Evolutionary conservation across 2,797 vertebrate species (phyloP).

Genomic region (Anguilla obscura): DNA sequence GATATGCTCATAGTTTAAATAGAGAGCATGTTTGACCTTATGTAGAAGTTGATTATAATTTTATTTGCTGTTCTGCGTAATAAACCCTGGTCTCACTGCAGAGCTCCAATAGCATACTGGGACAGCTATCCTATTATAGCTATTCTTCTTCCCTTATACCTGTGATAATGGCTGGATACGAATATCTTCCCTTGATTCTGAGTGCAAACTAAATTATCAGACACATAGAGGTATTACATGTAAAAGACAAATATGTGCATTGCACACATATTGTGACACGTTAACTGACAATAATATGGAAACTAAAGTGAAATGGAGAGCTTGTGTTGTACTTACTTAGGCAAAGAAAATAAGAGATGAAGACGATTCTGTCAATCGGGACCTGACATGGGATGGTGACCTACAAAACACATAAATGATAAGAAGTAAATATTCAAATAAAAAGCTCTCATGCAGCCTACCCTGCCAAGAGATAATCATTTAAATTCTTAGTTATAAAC

Average conservation of each 20-base stretch:
- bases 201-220: background rate
- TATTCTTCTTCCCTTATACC: background rate
- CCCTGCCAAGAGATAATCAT: slow-evolving; percentile 59
- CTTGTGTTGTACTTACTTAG: slow-evolving; percentile 84
- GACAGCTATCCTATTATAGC: background rate
- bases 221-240: background rate
- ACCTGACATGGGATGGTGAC: slow-evolving; percentile 90
- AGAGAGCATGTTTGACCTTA: background rate
- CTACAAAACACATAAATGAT: slow-evolving; percentile 88
- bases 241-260: slow-evolving; percentile 32
- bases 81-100: background rate
- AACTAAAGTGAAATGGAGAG: background rate
- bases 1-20: background rate
- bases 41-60: background rate
- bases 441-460: slow-evolving; percentile 69
- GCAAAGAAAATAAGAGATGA: slow-evolving; percentile 82
- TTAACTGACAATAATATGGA: background rate
- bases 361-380: slow-evolving; percentile 84
- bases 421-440: slow-evolving; percentile 37
- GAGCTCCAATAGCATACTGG: background rate
- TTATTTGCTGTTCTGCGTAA: background rate
- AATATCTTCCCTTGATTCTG: background rate
- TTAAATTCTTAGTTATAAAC: slow-evolving; percentile 39
- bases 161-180: background rate
- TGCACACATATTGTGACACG: slow-evolving; percentile 55